Evolutionary conservation across 2,113 vertebrate species (phyloP).

Genomic region (Loxodonta africana): DNA sequence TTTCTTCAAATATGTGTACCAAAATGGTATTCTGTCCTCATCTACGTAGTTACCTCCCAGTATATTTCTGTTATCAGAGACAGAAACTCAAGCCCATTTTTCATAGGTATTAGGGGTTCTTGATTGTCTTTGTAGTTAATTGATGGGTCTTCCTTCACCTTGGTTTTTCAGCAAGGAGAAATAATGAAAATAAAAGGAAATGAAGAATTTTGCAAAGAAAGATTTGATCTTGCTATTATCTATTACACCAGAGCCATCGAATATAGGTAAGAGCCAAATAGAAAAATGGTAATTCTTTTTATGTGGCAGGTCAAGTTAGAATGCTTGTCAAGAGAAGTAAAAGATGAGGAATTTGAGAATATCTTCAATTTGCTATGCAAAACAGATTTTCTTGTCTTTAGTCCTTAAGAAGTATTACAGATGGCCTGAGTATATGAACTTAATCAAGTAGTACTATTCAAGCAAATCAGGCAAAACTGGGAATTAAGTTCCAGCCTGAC

Average conservation of each 20-base stretch:
- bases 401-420: background rate
- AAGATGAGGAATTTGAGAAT: background rate
- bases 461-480: background rate
- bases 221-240: constrained; percentile 89
- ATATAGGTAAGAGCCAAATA: constrained; percentile 88
- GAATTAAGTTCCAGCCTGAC: background rate
- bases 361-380: background rate
- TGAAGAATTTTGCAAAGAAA: constrained; percentile 89
- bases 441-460: background rate
- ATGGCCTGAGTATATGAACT: background rate
- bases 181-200: constrained; percentile 93
- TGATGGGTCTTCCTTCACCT: constrained; percentile 45
- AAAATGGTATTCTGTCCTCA: background rate
- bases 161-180: constrained; percentile 92
- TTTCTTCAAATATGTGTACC: background rate
- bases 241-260: constrained; percentile 94
- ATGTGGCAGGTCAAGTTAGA: background rate
- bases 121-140: constrained; percentile 57
- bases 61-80: constrained; percentile 31
- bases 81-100: constrained; percentile 6
- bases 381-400: background rate
- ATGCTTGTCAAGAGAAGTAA: background rate
- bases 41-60: background rate
- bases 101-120: background rate
- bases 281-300: constrained; percentile 8